Base-by-base conservation (phyloP, 2,113 vertebrate genomes). In the Equus przewalskii region DNA sequence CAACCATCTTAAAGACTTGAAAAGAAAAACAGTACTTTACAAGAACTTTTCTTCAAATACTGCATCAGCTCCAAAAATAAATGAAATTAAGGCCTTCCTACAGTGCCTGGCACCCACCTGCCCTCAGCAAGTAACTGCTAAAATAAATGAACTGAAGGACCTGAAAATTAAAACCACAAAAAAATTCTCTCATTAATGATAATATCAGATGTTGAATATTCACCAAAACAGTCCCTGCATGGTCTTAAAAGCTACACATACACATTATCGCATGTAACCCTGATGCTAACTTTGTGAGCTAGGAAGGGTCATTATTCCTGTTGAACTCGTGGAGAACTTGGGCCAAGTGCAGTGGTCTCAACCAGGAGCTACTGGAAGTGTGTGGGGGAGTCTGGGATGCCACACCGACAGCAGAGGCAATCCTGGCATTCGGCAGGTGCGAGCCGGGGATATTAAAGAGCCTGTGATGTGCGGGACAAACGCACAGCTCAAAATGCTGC, bases 141-240 rank as follows among this genome's bases (percentile, higher is more conserved):
- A 70, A 87, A 79, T 65, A 85, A 49, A 69, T 14, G 41, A 89
- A 54, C 36, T 81, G 15, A 90, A 84, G 41, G 26, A 70, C 44
- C 62, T 94, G 36, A 98, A 96, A 96, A 95, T 44, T 78, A 91
- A 18, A 94, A 3, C 88, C 64, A 82, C 2, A 79, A 21, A n/a
- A 88, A 56, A 82, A 67, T 12, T 44, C 5, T 75, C 26, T 54
- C 24, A 16, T 80, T n/a, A 90, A 79, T 75, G 82, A 33, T 58
- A 76, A 30, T 58, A 95, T 65, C 13, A 76, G 12, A 58, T 24
- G 58, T 0, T 36, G 4, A 79, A 65, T 51, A 76, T 54, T 72
- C 54, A 88, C 21, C 41, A 64, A 80, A 96, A 96, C 33, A 58
- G 19, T 67, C 13, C 7, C 26, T 62, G 19, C 2, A 24, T 19